Evolutionary conservation across 2,113 vertebrate species (phyloP).

Genomic region (Urocitellus parryii): DNA sequence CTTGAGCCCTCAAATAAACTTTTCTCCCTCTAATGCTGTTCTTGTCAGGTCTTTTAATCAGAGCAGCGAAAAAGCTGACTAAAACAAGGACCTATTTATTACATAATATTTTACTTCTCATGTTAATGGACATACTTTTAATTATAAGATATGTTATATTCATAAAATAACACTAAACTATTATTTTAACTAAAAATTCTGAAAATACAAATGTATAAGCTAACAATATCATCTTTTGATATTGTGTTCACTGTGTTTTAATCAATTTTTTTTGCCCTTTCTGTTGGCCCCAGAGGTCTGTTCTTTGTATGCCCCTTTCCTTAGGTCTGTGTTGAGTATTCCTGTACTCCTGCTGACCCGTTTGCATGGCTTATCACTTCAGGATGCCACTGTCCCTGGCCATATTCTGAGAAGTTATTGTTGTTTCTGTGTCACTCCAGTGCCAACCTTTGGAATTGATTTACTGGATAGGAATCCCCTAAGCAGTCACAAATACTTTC

Average conservation of each 20-base stretch:
- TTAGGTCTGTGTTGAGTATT: background rate
- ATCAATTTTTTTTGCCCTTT: background rate
- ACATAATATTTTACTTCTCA: background rate
- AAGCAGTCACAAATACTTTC: constrained; percentile 49
- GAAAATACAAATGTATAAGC: background rate
- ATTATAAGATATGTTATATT: background rate
- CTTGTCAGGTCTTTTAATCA: no score
- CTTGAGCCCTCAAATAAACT: no score
- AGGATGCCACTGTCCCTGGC: background rate
- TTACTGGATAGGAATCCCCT: background rate
- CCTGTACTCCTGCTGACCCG: background rate
- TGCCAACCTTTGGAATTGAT: constrained; percentile 55
- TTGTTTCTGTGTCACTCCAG: background rate
- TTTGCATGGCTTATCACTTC: background rate
- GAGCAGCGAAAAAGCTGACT: no score
- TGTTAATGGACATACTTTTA: background rate
- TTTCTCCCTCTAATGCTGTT: no score
- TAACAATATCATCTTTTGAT: background rate
- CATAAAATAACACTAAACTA: background rate
- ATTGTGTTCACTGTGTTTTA: background rate
- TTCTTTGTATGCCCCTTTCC: background rate
- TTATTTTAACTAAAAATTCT: background rate
- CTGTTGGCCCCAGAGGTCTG: background rate
- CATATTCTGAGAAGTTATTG: background rate
- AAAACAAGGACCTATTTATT: background rate